These are phyloP conservation scores for Julus scandinavius DNA, from an alignment of 2,888 invertebrate species.

Conservation along the genomic window DNA sequence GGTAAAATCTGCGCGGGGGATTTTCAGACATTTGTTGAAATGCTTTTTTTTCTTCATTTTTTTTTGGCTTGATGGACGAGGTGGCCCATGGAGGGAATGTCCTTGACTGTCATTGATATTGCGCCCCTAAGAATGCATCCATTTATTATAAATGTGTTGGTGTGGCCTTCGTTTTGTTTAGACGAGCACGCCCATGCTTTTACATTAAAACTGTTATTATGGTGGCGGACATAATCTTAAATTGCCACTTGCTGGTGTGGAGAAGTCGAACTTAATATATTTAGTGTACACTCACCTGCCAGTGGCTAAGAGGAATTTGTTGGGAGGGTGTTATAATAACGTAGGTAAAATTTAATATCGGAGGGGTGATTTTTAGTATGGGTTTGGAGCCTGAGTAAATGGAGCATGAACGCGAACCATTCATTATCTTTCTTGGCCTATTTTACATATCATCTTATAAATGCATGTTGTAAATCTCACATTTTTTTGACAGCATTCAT, in stretches of 20 bases:
- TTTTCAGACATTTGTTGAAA: background rate
- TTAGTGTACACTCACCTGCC: background rate
- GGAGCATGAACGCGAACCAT: conserved; percentile 12
- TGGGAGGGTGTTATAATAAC: conserved; percentile 2
- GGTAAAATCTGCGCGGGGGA: background rate
- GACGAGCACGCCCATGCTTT: conserved; percentile 33
- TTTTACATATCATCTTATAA: conserved; percentile 21
- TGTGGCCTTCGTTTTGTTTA: conserved; percentile 33
- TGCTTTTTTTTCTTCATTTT: background rate
- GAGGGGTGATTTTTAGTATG: conserved; percentile 11
- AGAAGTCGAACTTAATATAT: background rate
- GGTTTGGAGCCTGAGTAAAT: background rate
- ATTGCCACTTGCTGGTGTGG: conserved; percentile 17
- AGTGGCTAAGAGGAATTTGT: background rate
- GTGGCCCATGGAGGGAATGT: conserved; percentile 14
- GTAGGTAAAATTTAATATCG: conserved; percentile 1
- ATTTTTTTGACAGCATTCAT: conserved; percentile 3
- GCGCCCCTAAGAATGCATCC: conserved; percentile 14
- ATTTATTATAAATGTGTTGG: conserved; percentile 33
- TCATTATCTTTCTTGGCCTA: conserved; percentile 26
- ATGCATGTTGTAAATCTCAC: conserved; percentile 12
- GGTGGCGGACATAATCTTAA: conserved; percentile 7
- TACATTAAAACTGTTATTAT: conserved; percentile 33
- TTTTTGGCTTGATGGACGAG: background rate
- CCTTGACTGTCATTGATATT: conserved; percentile 33